These are phyloP conservation scores for Alfaro cultratus DNA, from an alignment of 2,797 vertebrate species.

Conservation along the genomic window DNA sequence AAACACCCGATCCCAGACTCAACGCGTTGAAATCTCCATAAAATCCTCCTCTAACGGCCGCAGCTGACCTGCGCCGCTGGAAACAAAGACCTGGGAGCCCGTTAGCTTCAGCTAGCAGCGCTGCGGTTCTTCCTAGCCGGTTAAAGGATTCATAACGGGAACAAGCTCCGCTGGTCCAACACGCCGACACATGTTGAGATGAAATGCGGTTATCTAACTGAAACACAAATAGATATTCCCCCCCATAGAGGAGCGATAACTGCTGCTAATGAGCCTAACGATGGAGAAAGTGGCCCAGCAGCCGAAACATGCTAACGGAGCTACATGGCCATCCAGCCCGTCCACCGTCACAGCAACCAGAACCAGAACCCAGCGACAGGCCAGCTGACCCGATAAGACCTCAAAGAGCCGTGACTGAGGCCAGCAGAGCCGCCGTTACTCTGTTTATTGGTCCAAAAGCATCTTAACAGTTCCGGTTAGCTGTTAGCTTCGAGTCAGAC, in stretches of 20 bases:
- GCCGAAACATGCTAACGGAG: slow-evolving; percentile 45
- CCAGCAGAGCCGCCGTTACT: background rate
- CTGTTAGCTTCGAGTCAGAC: slow-evolving; percentile 10
- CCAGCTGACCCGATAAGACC: background rate
- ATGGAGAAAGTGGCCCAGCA: slow-evolving; percentile 23
- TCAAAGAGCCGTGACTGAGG: background rate
- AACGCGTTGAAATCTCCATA: background rate
- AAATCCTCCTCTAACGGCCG: slow-evolving; percentile 1
- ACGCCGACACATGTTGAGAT: background rate
- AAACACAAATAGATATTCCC: background rate
- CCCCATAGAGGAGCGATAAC: background rate
- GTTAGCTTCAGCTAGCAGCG: slow-evolving; percentile 35
- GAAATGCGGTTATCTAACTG: background rate
- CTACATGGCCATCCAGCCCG: slow-evolving; percentile 19
- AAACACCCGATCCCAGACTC: background rate
- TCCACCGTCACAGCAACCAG: slow-evolving; percentile 12
- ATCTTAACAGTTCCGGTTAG: slow-evolving; percentile 2
- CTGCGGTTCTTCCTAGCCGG: background rate
- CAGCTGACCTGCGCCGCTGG: slow-evolving; percentile 17
- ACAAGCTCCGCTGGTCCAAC: background rate
- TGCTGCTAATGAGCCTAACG: background rate
- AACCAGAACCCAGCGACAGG: background rate
- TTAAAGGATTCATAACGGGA: background rate
- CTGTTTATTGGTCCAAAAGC: background rate
- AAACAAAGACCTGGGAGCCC: slow-evolving; percentile 47